phyloP scores from a whole-genome alignment of 2,113 vertebrate genomes.

The Tenebrosternarchus preto region DNA sequence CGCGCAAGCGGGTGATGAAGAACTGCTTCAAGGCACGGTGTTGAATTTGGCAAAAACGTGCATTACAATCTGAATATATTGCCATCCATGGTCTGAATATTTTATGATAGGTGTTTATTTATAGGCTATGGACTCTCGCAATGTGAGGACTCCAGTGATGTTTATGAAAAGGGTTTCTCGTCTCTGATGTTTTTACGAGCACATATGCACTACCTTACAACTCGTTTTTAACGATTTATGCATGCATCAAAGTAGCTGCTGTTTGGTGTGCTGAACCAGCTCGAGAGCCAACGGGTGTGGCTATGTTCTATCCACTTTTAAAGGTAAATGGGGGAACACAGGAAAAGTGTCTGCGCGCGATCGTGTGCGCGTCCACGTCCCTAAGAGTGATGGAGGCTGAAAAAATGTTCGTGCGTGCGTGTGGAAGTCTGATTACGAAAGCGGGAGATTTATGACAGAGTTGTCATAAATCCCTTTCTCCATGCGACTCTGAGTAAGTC shows the following conservation, averaged over 20 bases:
- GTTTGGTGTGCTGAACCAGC: background rate
- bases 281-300: background rate
- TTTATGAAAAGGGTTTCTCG: background rate
- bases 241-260: background rate
- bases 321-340: background rate
- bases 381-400: too few relatives aligned
- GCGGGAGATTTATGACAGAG: too few relatives aligned
- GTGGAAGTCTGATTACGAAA: too few relatives aligned
- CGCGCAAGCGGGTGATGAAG: background rate
- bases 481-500: too few relatives aligned
- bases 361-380: slow-evolving; percentile 8
- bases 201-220: background rate
- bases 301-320: background rate
- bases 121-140: background rate
- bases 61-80: background rate
- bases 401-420: too few relatives aligned
- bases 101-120: background rate
- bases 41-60: background rate
- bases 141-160: background rate
- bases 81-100: background rate
- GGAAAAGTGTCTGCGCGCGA: background rate
- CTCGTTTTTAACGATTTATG: background rate
- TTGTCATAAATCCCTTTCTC: too few relatives aligned
- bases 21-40: background rate
- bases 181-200: slow-evolving; percentile 8